Evolutionary conservation across 2,797 vertebrate species (phyloP).

Genomic region (Rhynchotus rufescens): DNA sequence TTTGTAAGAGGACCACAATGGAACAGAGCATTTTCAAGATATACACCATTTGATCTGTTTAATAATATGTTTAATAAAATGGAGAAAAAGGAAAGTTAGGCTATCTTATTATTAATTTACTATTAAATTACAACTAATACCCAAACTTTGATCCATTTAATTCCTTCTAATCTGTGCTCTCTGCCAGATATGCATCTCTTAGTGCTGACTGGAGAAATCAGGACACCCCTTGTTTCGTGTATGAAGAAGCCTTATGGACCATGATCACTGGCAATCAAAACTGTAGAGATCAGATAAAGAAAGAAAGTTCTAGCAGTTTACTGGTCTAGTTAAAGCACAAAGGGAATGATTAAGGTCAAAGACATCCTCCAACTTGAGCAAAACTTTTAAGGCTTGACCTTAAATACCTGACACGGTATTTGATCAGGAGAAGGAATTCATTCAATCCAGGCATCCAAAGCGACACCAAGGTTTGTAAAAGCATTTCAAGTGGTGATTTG

Average conservation of each 20-base stretch:
- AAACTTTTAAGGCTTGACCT: slow-evolving; percentile 35
- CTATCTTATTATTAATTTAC: slow-evolving; percentile 26
- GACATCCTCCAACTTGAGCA: not conserved
- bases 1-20: slow-evolving; percentile 69
- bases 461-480: not conserved
- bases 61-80: slow-evolving; percentile 33
- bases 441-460: slow-evolving; percentile 36
- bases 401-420: not conserved
- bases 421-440: slow-evolving; percentile 15
- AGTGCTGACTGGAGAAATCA: not conserved
- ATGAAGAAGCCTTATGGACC: not conserved
- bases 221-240: accelerated
- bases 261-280: not conserved
- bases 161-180: not conserved
- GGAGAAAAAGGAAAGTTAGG: slow-evolving; percentile 31
- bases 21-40: slow-evolving; percentile 60
- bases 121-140: slow-evolving; percentile 20
- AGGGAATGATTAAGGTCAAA: slow-evolving; percentile 6
- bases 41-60: slow-evolving; percentile 44
- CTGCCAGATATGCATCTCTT: not conserved
- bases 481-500: not conserved
- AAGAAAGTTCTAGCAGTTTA: not conserved
- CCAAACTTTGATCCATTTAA: not conserved
- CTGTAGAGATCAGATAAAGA: slow-evolving; percentile 9
- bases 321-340: not conserved